A percentile compares a stretch with the other conserved stretches of the same genome.
Conservation (phyloP, 2,888 invertebrate species). For the Scrobipalpa costella region DNA sequence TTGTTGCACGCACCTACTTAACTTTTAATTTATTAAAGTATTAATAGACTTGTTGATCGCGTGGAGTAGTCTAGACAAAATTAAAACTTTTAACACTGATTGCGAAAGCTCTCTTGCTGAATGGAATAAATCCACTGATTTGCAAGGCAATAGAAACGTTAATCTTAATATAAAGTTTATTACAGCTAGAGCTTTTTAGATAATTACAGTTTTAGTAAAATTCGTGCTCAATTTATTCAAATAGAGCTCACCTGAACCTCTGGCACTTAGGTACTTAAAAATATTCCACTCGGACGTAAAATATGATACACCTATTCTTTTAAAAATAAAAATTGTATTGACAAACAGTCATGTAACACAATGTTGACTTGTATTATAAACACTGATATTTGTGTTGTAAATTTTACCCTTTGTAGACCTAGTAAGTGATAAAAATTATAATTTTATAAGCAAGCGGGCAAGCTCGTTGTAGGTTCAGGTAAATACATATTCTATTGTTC, state of each 20-base stretch:
- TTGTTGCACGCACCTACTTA: conserved; percentile 10
- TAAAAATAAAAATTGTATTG: too few species aligned
- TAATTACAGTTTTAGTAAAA: conserved; percentile 18
- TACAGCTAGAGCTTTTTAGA: conserved; percentile 11
- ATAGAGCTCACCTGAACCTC: conserved; percentile 5
- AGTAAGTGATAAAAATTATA: conserved; percentile 10
- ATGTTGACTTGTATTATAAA: not conserved
- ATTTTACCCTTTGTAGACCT: not conserved
- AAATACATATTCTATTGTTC: not conserved
- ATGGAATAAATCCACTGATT: conserved; percentile 9
- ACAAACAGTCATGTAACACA: not conserved
- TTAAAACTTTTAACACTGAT: conserved; percentile 20
- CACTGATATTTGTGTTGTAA: not conserved
- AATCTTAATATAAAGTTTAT: conserved; percentile 14
- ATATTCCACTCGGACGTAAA: not conserved
- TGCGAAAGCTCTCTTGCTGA: conserved; percentile 13
- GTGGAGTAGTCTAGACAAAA: conserved; percentile 10
- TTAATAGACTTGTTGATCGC: conserved; percentile 17
- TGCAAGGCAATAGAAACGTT: conserved; percentile 3
- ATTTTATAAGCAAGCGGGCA: conserved; percentile 4
- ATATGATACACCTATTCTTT: too few species aligned
- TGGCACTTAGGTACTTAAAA: not conserved
- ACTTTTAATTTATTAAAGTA: conserved; percentile 19
- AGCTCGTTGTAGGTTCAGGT: not conserved
- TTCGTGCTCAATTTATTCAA: not conserved